Conservation (phyloP, 2,888 invertebrate genomes). For the Nesidiocoris tenuis region DNA sequence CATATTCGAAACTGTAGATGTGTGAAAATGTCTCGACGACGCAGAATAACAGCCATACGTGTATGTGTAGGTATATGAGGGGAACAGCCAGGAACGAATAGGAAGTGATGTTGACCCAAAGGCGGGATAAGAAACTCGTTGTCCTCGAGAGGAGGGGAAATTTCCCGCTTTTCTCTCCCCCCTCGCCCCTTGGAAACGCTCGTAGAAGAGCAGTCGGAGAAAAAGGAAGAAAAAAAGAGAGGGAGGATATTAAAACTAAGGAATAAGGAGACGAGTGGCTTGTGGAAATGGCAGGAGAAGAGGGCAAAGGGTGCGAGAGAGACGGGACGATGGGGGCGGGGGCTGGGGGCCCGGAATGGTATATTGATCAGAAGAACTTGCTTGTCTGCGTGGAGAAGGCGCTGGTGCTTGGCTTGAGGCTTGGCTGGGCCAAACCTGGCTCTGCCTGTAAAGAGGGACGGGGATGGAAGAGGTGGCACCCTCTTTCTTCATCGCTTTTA, state of each 20-base stretch:
- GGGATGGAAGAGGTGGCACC: not conserved
- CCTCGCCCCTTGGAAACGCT: not conserved
- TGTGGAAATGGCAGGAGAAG: constrained; percentile 4
- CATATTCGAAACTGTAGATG: not conserved
- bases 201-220: not conserved
- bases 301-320: not conserved
- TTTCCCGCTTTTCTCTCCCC: not conserved
- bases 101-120: constrained; percentile 15
- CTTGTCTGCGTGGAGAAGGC: constrained; percentile 37
- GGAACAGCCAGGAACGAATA: not conserved
- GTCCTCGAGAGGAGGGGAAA: not conserved
- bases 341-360: constrained; percentile 29
- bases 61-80: not conserved
- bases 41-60: not conserved
- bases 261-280: constrained; percentile 28
- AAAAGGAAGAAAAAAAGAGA: not conserved
- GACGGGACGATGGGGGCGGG: not conserved
- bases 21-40: not conserved
- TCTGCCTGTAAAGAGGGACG: not conserved
- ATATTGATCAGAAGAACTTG: constrained; percentile 43
- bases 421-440: not conserved
- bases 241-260: constrained; percentile 41
- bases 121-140: constrained; percentile 12
- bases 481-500: not conserved
- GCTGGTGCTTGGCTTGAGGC: too few species aligned